A percentile compares a stretch with the other conserved stretches of the same genome.
Evolutionary conservation across 2,888 invertebrate species (phyloP).

Genomic region (Cheiracanthium punctorium): DNA sequence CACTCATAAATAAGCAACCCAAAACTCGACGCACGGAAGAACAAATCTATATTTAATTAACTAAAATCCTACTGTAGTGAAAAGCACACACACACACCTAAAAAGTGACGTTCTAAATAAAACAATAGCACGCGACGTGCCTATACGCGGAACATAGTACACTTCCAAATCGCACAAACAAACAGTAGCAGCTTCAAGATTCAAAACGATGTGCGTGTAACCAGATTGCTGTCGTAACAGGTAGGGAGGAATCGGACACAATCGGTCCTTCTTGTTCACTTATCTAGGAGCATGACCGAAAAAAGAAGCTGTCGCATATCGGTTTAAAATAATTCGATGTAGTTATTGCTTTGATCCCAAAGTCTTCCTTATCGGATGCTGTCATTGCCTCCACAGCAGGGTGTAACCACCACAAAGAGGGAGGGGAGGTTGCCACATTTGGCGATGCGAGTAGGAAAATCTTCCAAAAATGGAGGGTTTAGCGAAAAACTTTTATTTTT

Average conservation of each 20-base stretch:
- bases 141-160: no score
- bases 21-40: no score
- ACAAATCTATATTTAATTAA: no score
- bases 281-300: background rate
- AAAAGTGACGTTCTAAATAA: no score
- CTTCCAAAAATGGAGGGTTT: background rate
- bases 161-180: no score
- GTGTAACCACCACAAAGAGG: background rate
- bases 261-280: background rate
- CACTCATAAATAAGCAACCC: no score
- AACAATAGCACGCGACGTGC: no score
- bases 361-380: constrained; percentile 5
- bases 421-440: constrained; percentile 12
- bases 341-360: background rate
- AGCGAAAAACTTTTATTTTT: background rate
- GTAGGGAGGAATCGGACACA: background rate
- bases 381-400: constrained; percentile 6
- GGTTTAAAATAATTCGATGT: constrained; percentile 15
- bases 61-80: no score
- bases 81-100: no score
- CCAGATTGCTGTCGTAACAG: no score
- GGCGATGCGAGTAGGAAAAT: background rate
- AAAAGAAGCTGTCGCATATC: background rate
- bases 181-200: no score
- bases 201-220: no score